Evolutionary conservation across 1,140 invertebrate species (phyloP), one percentile per base, ranked within the genome.

Genomic region (Drosophila rhopaloa): DNA sequence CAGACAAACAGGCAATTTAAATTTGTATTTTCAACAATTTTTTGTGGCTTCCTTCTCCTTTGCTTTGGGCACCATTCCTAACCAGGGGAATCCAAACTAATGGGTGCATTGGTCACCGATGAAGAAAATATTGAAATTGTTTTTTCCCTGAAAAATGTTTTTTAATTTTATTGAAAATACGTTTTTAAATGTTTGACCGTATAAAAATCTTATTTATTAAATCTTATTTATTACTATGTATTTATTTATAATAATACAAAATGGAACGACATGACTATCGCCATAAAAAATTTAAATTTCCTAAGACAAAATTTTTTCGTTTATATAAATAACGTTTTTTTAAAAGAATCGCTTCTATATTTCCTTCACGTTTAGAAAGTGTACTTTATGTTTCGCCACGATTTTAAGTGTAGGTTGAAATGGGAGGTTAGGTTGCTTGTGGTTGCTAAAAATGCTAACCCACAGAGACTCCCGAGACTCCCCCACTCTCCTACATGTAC

Each of bases 1-100:
- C 79, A 71, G 67, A 54, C 58, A 71, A 71, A 59, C 67, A 76
- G 44, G 81, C 59, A 82, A 88, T 86, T 88, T 88, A 82, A 86
- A 83, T 88, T 86, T 79, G 76, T 79, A 68, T 88, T 88, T 76
- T 60, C 79, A 68, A 72, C 44, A 65, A 75, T 50, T 71, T 70
- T 70, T 79, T 81, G 72, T 60, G 71, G 38, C 53, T 58, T 67
- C 57, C 47, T 62, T 65, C 61, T 68, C 11, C 16, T 6, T 51
- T 68, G 48, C 37, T 32, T 29, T 29, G 32, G 29, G 40, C 9
- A 37, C 13, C 24, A 16, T 44, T 19, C 48, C 48, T 70, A n/a
- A 0, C n/a, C 4, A 14, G 19, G 44, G 10, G 62, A 5, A 5
- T 27, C 8, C 6, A 67, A 46, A 37, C 14, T 5, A 4, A 13